Base-by-base conservation (phyloP, 2,888 invertebrate species). In the Mythimna vitellina region DNA sequence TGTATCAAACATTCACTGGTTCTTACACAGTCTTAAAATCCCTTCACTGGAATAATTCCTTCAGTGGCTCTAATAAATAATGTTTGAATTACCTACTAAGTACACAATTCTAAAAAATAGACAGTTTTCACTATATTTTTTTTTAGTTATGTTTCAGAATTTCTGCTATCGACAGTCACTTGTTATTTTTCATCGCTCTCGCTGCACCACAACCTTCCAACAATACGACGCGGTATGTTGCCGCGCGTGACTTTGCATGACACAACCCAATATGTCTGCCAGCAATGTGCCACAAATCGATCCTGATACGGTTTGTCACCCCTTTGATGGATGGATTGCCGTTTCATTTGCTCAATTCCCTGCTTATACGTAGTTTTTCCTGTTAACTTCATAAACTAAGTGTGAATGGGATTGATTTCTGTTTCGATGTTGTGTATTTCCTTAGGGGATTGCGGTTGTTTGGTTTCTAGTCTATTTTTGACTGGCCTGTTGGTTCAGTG, bases 191-290 rank as follows among this genome's bases (percentile, higher is more conserved):
- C 12, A 17, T 12, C 14, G 77, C 51, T 42, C 70, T 32, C 49
- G 12, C 20, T 70, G 56, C 22, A 29, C 25, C 64, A 29, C 58
- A 29, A 22, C 74, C 72, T 74, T 70, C 73, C 54, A 64, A 75
- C 70, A 82, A 72, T 75, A 57, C 70, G 64, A 63, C 71, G 70
- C 63, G 78, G 71, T 75, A 61, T 72, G 83, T 83, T 88, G 84
- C 85, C 88, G 81, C 73, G 88, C 91, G 90, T 91, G 91, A 89
- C 91, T 89, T 79, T 81, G 91, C 91, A 91, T 91, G 86, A 89
- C 86, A 86, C 78, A 73, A 78, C 76, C 86, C 89, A 88, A 90
- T 88, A 89, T 87, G 89, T 88, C 87, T 85, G 83, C 65, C 72
- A 75, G 73, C 72, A 77, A 78, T 82, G 73, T 78, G 78, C 85